A percentile compares a stretch with the other conserved stretches of the same genome.
These are phyloP conservation scores for Haliaeetus leucogaster DNA, from an alignment of 2,113 vertebrate species.

Conservation along the genomic window DNA sequence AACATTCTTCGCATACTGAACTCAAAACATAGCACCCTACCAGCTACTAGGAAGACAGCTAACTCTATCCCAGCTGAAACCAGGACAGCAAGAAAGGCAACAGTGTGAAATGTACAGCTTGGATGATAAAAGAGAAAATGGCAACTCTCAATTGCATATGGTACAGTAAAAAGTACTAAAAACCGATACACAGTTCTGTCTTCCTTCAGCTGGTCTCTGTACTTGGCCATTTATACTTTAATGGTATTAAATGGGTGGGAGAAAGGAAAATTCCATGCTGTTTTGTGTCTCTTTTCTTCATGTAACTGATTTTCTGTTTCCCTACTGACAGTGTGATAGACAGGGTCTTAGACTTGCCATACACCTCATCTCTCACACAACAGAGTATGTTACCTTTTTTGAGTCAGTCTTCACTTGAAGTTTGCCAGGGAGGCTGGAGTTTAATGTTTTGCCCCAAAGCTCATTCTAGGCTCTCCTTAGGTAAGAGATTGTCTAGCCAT, in stretches of 20 bases:
- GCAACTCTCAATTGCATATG: background rate
- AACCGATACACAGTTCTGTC: background rate
- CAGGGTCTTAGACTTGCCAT: background rate
- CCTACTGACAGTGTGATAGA: background rate
- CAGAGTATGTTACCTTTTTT: background rate
- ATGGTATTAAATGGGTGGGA: background rate
- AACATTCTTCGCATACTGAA: too few species aligned
- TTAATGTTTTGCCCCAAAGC: background rate
- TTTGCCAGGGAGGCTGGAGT: background rate
- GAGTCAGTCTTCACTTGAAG: background rate
- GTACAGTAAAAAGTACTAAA: background rate
- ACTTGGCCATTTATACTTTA: background rate
- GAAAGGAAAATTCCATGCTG: background rate
- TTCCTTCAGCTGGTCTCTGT: background rate
- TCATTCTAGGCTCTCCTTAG: background rate
- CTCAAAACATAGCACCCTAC: too few species aligned
- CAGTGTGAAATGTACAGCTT: background rate
- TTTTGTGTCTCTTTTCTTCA: background rate
- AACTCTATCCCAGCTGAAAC: too few species aligned
- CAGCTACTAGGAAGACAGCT: too few species aligned
- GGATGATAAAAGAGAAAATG: background rate
- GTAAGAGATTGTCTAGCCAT: background rate
- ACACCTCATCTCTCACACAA: background rate
- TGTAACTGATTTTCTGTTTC: background rate
- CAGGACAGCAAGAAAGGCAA: background rate